Conservation (phyloP, 1,140 invertebrate genomes). For the Lycorma delicatula region DNA sequence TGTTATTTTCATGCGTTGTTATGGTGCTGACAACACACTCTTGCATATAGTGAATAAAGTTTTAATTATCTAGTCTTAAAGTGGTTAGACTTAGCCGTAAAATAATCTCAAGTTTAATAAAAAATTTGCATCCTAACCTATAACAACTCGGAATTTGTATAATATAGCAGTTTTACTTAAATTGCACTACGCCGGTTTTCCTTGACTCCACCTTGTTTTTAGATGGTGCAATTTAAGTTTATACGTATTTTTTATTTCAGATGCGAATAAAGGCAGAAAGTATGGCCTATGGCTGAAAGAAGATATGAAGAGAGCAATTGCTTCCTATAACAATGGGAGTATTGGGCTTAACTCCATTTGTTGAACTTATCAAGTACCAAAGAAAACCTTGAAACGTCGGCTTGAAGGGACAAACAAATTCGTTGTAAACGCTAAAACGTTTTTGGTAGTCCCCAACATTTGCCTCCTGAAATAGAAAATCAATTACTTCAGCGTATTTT, state of each 20-base stretch:
- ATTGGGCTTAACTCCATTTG: neutral
- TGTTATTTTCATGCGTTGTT: too few relatives aligned
- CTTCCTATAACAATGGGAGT: neutral
- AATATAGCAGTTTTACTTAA: too few relatives aligned
- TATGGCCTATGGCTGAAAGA: neutral
- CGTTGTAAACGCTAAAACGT: neutral
- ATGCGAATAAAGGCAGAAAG: neutral
- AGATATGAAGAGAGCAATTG: neutral
- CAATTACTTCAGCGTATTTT: neutral
- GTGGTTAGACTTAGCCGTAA: too few relatives aligned
- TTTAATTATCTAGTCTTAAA: too few relatives aligned
- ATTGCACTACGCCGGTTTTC: neutral
- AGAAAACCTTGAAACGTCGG: neutral
- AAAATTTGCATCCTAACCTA: too few relatives aligned
- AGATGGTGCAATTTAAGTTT: neutral
- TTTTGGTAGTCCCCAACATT: neutral
- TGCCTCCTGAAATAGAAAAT: neutral
- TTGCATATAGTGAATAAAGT: too few relatives aligned
- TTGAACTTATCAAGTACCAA: neutral
- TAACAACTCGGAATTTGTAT: too few relatives aligned
- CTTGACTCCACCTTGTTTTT: neutral
- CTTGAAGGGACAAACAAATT: neutral
- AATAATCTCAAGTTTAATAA: too few relatives aligned
- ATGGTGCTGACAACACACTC: too few relatives aligned
- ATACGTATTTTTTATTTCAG: neutral